Conservation (phyloP, 2,888 invertebrate species). For the Cacoxenus indagator region DNA sequence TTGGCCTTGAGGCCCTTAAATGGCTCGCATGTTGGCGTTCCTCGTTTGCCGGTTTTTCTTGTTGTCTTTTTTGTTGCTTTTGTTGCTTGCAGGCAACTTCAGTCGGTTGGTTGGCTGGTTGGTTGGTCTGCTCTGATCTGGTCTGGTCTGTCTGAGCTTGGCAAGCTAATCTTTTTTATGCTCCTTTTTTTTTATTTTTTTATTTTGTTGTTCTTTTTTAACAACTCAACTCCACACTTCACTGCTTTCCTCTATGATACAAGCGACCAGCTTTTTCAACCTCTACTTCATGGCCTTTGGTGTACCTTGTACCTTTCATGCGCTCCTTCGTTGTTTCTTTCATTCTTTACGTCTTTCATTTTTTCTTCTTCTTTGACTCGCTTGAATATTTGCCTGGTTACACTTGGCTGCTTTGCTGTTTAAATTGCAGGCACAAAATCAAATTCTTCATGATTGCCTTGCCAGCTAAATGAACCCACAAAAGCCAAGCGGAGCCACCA, state of each 20-base stretch:
- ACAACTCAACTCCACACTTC: too few relatives aligned
- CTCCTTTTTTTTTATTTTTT: too few relatives aligned
- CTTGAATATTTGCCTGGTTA: conserved; percentile 21
- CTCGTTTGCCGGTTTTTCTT: not conserved
- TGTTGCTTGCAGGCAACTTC: conserved; percentile 30
- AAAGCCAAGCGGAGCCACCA: conserved; percentile 8
- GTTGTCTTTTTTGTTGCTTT: conserved; percentile 26
- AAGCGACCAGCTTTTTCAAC: not conserved
- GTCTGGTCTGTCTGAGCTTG: not conserved
- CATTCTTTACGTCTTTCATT: not conserved
- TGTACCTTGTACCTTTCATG: not conserved
- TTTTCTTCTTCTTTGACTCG: conserved; percentile 11
- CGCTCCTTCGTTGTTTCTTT: not conserved
- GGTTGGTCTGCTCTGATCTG: not conserved
- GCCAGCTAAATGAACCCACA: not conserved
- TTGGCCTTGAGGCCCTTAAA: conserved; percentile 68
- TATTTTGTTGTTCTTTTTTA: too few relatives aligned
- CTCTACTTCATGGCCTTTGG: not conserved
- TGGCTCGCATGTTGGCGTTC: conserved; percentile 40
- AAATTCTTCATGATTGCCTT: not conserved
- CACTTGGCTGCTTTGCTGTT: conserved; percentile 24
- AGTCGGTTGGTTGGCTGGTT: not conserved
- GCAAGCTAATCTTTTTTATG: too few relatives aligned
- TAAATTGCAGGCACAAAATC: not conserved
- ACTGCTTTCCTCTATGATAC: too few relatives aligned